Base-by-base conservation (phyloP, 2,797 vertebrate species). In the Sardinella longiceps region DNA sequence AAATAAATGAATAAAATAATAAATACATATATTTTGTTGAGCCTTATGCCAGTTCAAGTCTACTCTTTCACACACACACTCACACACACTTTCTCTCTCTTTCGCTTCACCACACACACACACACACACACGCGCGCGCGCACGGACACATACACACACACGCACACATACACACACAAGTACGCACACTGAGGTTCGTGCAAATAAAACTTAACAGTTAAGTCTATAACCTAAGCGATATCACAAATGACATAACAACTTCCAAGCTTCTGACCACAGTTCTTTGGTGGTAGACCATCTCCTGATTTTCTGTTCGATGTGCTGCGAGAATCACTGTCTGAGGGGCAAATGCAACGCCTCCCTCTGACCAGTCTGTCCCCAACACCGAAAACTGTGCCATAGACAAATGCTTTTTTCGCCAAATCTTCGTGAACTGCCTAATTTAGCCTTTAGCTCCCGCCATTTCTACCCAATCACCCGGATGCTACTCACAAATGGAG, bases 401-500 rank as follows among this genome's bases (percentile, higher is more conserved):
- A 6, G 28, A 77, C 70, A 77, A 89, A 86, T 88, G 74, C 86
- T 84, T 83, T 84, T 70, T 86, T 86, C 88, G 88, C 84, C 86
- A 77, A 43, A 77, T 37, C 33, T 77, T 37, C 6, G 37, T 77
- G 91, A 86, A 91, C 88, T 85, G 88, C 90, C 89, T 85, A 82
- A 90, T 91, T 89, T 87, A 88, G 90, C 91, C 86, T 90, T 90
- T 88, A 89, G 93, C 94, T 94, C 94, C 91, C 94, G 91, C 94
- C 95, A 93, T 94, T 94, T 94, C 93, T 92, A 90, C 91, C 90
- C 90, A 90, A 84, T 91, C 92, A 87, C 91, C 91, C 89, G 93
- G 94, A 95, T 94, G 94, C 92, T 93, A 93, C 93, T 91, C 92
- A 88, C 92, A 90, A 88, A 85, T 87, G 90, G 88, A 84, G 82